A percentile compares a stretch with the other conserved stretches of the same genome.
These are phyloP conservation scores for Chinchilla lanigera DNA, from an alignment of 2,113 vertebrate species.

Conservation along the genomic window DNA sequence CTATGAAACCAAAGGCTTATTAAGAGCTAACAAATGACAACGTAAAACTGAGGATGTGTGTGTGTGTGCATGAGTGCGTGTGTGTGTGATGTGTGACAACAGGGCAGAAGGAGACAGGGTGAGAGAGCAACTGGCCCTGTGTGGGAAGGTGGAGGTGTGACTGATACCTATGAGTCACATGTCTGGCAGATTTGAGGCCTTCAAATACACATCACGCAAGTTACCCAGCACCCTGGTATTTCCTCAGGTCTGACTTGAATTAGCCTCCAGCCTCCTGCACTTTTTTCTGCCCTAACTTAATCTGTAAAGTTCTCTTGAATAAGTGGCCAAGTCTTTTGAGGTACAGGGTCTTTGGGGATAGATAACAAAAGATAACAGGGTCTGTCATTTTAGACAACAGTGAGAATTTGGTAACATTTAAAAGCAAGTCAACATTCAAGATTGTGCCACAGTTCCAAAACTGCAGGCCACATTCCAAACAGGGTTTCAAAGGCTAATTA, in stretches of 20 bases:
- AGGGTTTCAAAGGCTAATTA: not conserved
- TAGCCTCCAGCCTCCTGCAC: not conserved
- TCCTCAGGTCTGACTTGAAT: not conserved
- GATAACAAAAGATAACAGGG: not conserved
- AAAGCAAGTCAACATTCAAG: slow-evolving; percentile 23
- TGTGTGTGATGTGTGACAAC: not conserved
- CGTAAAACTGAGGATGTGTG: not conserved
- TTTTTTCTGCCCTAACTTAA: not conserved
- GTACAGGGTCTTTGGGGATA: not conserved
- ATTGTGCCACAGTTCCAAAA: not conserved
- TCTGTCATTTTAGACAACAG: not conserved
- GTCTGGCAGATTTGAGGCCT: not conserved
- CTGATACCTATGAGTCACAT: not conserved
- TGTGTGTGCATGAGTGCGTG: not conserved
- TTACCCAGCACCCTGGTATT: slow-evolving; percentile 6
- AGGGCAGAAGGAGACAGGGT: not conserved
- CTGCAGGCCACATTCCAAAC: not conserved
- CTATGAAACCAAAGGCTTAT: not conserved
- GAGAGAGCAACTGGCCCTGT: not conserved
- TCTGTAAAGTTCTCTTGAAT: not conserved
- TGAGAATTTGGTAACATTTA: not conserved
- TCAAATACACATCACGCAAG: not conserved
- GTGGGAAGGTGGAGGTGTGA: slow-evolving; percentile 13
- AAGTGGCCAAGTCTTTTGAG: not conserved
- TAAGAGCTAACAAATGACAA: slow-evolving; percentile 11